These are phyloP conservation scores for Exocentrus adspersus DNA, from an alignment of 2,888 invertebrate genomes.

Conservation along the genomic window DNA sequence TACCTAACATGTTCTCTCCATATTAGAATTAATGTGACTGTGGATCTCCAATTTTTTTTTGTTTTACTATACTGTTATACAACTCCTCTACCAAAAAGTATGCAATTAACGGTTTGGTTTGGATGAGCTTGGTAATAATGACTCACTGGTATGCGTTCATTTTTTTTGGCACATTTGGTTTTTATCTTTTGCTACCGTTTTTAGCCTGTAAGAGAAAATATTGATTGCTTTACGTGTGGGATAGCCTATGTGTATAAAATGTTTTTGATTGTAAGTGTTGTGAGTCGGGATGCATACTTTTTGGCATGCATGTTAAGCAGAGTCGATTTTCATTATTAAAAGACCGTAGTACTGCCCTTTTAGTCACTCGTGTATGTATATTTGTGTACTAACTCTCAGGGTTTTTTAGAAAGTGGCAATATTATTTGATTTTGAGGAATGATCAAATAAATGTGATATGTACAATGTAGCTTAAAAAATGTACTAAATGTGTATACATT, in stretches of 20 bases:
- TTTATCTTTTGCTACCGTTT: neutral
- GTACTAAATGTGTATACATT: slow-evolving; percentile 57
- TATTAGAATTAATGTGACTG: slow-evolving; percentile 40
- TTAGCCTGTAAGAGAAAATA: too few relatives aligned
- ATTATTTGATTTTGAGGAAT: slow-evolving; percentile 44
- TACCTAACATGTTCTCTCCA: slow-evolving; percentile 27
- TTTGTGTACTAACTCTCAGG: slow-evolving; percentile 60
- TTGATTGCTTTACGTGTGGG: too few relatives aligned
- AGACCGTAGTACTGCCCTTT: slow-evolving; percentile 41
- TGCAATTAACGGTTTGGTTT: neutral
- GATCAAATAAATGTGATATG: slow-evolving; percentile 56
- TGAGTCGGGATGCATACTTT: slow-evolving; percentile 27
- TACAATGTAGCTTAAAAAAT: slow-evolving; percentile 53
- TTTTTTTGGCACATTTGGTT: too few relatives aligned
- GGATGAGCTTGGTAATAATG: neutral
- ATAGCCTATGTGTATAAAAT: neutral
- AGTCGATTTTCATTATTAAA: slow-evolving; percentile 29
- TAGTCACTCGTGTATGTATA: slow-evolving; percentile 47
- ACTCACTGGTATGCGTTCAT: too few relatives aligned
- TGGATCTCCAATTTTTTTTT: slow-evolving; percentile 37
- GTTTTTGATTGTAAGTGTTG: neutral
- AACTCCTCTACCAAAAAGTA: slow-evolving; percentile 35
- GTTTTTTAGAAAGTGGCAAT: slow-evolving; percentile 57
- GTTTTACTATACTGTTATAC: slow-evolving; percentile 30
- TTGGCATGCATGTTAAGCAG: slow-evolving; percentile 29